Percentiles rank a stretch among this genome's conserved stretches.
These are phyloP conservation scores for Gymnobelideus leadbeateri DNA, from an alignment of 2,113 vertebrate species.

Conservation along the genomic window DNA sequence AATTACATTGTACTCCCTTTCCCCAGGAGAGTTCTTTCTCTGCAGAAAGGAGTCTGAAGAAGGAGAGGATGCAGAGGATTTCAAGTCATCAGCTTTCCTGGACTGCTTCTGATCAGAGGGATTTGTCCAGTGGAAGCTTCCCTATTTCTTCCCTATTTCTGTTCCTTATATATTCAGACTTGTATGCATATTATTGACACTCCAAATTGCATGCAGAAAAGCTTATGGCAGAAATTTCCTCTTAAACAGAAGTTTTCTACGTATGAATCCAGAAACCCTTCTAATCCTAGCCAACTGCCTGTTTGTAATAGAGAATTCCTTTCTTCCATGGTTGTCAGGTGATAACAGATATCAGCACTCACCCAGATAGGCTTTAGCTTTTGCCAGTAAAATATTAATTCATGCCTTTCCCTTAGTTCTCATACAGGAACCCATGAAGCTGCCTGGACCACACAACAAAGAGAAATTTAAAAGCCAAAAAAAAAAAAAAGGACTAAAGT, in stretches of 20 bases:
- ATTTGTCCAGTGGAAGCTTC: background rate
- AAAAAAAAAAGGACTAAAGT: conserved; percentile 15
- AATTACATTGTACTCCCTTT: background rate
- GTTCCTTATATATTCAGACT: conserved; percentile 2
- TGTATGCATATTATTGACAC: conserved; percentile 13
- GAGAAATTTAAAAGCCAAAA: conserved; percentile 38
- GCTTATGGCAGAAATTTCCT: background rate
- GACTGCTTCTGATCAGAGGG: background rate
- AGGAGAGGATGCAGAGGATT: fast-evolving
- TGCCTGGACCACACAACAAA: conserved; percentile 9
- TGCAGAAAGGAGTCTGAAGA: background rate
- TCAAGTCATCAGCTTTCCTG: background rate
- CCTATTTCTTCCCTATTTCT: conserved; percentile 46
- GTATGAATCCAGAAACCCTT: conserved; percentile 15
- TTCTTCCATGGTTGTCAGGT: background rate
- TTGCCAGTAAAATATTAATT: conserved; percentile 23
- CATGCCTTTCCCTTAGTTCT: conserved; percentile 6
- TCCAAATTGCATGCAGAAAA: conserved; percentile 42
- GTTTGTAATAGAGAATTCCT: background rate
- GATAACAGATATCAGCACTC: conserved; percentile 10
- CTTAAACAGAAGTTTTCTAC: conserved; percentile 51
- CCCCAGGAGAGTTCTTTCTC: background rate
- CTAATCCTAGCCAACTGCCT: background rate
- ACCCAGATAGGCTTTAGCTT: conserved; percentile 9
- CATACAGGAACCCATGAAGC: conserved; percentile 17